Percentiles rank a stretch among this genome's conserved stretches.
phyloP scores from a whole-genome alignment of 2,888 invertebrate species.

The Drosophila subsilvestris region DNA sequence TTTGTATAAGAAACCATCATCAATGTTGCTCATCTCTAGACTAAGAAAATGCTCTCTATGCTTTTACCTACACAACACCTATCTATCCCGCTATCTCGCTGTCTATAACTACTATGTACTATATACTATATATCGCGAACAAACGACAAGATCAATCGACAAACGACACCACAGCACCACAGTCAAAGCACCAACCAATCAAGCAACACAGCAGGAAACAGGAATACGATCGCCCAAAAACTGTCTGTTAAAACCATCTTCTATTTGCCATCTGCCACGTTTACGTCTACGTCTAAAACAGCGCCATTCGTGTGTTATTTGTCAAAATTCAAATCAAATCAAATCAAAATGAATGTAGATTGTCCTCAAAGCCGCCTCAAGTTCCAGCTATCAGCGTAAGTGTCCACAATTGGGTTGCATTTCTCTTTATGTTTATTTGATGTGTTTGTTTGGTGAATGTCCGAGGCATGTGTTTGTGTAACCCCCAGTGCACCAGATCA shows the following conservation, averaged over 20 bases:
- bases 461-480: constrained; percentile 22
- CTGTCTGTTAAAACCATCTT: constrained; percentile 23
- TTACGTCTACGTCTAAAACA: background rate
- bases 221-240: constrained; percentile 19
- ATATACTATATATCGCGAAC: constrained; percentile 27
- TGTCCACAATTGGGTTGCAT: constrained; percentile 32
- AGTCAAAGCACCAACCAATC: constrained; percentile 19
- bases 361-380: constrained; percentile 20
- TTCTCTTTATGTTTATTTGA: constrained; percentile 20
- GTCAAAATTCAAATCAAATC: constrained; percentile 33
- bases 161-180: constrained; percentile 33
- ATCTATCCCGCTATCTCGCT: constrained; percentile 36
- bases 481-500: constrained; percentile 15
- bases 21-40: constrained; percentile 41
- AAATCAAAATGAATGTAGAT: constrained; percentile 21
- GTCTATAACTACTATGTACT: constrained; percentile 42
- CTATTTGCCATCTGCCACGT: constrained; percentile 7
- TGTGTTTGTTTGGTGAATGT: constrained; percentile 32
- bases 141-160: constrained; percentile 35
- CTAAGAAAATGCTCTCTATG: constrained; percentile 35
- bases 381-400: constrained; percentile 34
- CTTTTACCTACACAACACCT: constrained; percentile 13
- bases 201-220: constrained; percentile 4
- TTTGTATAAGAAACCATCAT: constrained; percentile 32
- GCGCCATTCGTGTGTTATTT: constrained; percentile 25